Evolutionary conservation across 2,113 vertebrate species (phyloP), one percentile per base, ranked within the genome.

Genomic region (Peromyscus maniculatus): DNA sequence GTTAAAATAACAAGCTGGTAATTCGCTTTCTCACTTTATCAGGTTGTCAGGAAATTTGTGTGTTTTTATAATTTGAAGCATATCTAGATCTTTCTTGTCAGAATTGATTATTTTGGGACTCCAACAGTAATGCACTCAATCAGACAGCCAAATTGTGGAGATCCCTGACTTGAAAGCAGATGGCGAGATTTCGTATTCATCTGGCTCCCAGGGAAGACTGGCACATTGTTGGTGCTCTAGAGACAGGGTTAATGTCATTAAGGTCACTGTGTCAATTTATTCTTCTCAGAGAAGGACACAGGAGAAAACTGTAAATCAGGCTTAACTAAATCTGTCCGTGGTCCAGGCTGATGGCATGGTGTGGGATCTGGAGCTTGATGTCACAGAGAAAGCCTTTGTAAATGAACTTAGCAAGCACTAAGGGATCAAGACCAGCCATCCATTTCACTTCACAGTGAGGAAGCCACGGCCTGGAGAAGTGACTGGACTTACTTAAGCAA

Each of bases 31-130:
- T 96, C 79, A 86, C 96, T 91, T 97, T 84, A 95, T 93, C 96
- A 87, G 74, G 89, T 94, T 97, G 95, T 97, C 97, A 97, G 91
- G 82, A 96, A 94, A 96, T 96, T 31, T 89, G 67, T 89, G 74
- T 95, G 86, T 75, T 89, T 95, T 97, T 91, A 89, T 97, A 97
- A 96, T 97, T 96, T 95, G 93, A 96, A 96, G 87, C 87, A 74
- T 96, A 91, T 94, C 93, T 96, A 89, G 94, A 87, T 95, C 82
- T 95, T 89, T 77, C 95, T 95, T 97, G 97, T 97, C 96, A 97
- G 94, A 96, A 97, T 66, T 96, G 96, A 98, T 97, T 97, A 98
- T 97, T 97, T 97, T 75, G 82, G 94, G 95, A 96, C 57, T 96
- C 97, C 90, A 94, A 96, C 94, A 96, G 94, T 75, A 93, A 80